Base-by-base conservation (phyloP, 2,797 vertebrate species). In the Alauda arvensis region DNA sequence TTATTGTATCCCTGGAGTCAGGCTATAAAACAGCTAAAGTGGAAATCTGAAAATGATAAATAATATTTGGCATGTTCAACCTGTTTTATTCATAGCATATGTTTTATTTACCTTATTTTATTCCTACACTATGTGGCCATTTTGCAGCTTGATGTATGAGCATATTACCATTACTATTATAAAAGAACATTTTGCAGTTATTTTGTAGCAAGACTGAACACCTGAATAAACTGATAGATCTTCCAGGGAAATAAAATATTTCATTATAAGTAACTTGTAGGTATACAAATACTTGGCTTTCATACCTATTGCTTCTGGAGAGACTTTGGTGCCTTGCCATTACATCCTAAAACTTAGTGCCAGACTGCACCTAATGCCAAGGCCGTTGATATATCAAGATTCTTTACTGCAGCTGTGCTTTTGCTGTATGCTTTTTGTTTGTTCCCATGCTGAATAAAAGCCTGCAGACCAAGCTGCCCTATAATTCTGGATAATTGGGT, bases 401-500 rank as follows among this genome's bases (percentile, higher is more conserved):
- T 51, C 24, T 75, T 91, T 89, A 77, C 37, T 62, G 46, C 48
- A 60, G 26, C 61, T 79, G 57, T 57, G 46, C 6, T 62, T 49
- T 42, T 56, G 4, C 23, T 67, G 3, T 17, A 14, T 77, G 55
- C 55, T 80, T 77, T 88, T 86, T 82, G 53, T 74, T 88, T 93
- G 63, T 85, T 92, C 81, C 81, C 42, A 40, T 67, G 71, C 9
- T 75, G 80, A 87, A 59, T 55, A 78, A 87, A 79, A 89, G n/a
- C 37, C 57, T 57, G 34, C 23, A 68, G 46, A 61, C 68, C 61
- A 83, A 90, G 29, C 14, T 52, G 55, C 88, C 57, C 43, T 84
- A 26, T 78, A 90, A 88, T 81, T 85, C 56, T 52, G 43, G 34
- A 43, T 93, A 94, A 95, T 80, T 91, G 57, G n/a, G 69, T 93